phyloP scores from a whole-genome alignment of 2,888 invertebrate genomes.

The Lutraria lutraria region DNA sequence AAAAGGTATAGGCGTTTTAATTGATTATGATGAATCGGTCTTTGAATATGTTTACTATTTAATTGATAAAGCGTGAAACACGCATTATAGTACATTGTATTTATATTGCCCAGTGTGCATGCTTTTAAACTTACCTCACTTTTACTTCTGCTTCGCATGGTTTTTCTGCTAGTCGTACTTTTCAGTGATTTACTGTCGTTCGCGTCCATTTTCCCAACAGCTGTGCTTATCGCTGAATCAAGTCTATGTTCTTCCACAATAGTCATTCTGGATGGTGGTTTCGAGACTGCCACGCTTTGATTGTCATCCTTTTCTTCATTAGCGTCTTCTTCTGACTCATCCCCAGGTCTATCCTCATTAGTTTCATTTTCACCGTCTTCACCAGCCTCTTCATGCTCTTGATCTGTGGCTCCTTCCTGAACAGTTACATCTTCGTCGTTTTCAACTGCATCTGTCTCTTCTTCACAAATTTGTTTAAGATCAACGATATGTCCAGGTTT shows the following conservation, averaged over 20 bases:
- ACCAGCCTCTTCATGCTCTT: not conserved
- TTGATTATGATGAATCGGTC: not conserved
- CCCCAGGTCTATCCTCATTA: not conserved
- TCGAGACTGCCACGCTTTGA: not conserved
- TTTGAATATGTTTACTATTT: not conserved
- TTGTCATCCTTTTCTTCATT: not conserved
- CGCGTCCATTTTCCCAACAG: not conserved
- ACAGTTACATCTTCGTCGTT: not conserved
- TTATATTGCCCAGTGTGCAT: not conserved
- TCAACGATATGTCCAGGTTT: not conserved
- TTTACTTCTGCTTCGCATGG: not conserved
- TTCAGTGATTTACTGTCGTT: not conserved
- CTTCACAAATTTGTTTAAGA: not conserved
- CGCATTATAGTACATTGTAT: no score
- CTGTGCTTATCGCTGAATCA: slow-evolving; percentile 26
- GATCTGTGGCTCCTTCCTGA: not conserved
- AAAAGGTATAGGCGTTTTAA: not conserved
- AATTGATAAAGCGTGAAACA: not conserved
- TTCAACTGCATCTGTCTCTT: not conserved
- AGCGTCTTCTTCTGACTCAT: not conserved
- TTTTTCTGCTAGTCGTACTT: not conserved
- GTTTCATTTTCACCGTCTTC: slow-evolving; percentile 7
- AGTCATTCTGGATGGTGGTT: slow-evolving; percentile 12
- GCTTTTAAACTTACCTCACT: slow-evolving; percentile 28
- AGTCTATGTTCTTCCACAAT: not conserved